Evolutionary conservation across 2,113 vertebrate genomes (phyloP).

Genomic region (Andinoacara biseriatus): DNA sequence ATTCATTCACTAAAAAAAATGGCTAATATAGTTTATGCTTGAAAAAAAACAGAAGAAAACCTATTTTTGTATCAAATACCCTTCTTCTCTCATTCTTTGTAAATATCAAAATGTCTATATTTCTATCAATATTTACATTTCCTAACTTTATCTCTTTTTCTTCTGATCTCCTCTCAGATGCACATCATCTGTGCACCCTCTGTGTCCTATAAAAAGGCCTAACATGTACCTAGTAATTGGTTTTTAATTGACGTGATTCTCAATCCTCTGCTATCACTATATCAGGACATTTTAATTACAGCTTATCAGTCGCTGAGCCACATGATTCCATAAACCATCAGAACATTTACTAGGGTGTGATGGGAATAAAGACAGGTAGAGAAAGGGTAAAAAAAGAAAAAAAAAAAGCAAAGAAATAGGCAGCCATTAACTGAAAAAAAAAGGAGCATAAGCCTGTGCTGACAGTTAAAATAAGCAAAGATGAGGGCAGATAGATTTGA

Average conservation of each 20-base stretch:
- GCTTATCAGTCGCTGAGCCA: slow-evolving; percentile 52
- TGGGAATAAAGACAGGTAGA: neutral
- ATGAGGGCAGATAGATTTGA: slow-evolving; percentile 19
- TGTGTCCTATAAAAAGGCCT: slow-evolving; percentile 49
- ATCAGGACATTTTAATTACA: slow-evolving; percentile 59
- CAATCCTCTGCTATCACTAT: slow-evolving; percentile 50
- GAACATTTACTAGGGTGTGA: slow-evolving; percentile 25
- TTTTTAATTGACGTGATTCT: slow-evolving; percentile 58
- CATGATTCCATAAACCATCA: slow-evolving; percentile 35
- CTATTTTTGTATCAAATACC: neutral
- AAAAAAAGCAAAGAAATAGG: slow-evolving; percentile 29
- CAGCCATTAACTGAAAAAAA: neutral
- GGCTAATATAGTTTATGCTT: neutral
- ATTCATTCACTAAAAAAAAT: neutral
- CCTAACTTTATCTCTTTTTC: neutral
- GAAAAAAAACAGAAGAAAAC: rapidly evolving
- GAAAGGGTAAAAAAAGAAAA: slow-evolving; percentile 20
- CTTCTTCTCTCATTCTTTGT: neutral
- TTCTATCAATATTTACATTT: neutral
- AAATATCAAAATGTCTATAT: neutral
- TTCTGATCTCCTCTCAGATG: neutral
- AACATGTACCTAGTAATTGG: slow-evolving; percentile 58
- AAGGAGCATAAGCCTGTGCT: neutral
- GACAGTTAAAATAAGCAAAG: slow-evolving; percentile 6
- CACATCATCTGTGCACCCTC: slow-evolving; percentile 11